Evolutionary conservation across 2,888 invertebrate species (phyloP), one percentile per base, ranked within the genome.

Genomic region (Cheilosia vernalis): DNA sequence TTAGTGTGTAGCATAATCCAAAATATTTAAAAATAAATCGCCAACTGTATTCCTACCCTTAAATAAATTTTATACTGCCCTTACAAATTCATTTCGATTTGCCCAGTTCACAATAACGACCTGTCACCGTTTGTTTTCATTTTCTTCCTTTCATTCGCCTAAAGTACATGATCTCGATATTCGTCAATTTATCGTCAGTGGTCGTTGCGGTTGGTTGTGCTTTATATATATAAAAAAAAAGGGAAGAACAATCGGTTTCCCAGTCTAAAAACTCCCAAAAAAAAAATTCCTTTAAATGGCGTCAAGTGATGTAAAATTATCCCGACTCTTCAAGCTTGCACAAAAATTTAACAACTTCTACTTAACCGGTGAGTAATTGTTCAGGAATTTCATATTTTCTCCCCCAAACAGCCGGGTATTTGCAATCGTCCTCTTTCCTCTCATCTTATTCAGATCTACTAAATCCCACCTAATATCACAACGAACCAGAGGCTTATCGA

Each of bases 341-440:
- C 95, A 96, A 91, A 96, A 96, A 94, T 97, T 97, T 93, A 97
- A 97, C 93, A 96, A 96, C 93, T 97, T 97, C 93, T 97, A 97
- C 92, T 93, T 97, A 93, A 94, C 96, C 94, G 97, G 97, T 97
- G 93, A 93, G 93, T 90, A 84, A 72, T 51, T 64, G 58, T 37
- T 66, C 19, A 72, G 55, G 74, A 79, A 81, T 73, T 78, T 60
- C 51, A 60, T 56, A 37, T 73, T 67, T 80, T 55, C 40, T 67
- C 30, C 10, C 10, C 58, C 49, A 55, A 79, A 84, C 73, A 74
- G 63, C 80, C 85, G 81, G 85, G 81, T 81, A 55, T 42, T 56
- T 72, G 72, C 67, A 80, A 61, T 85, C 76, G 72, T 67, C 85
- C 81, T 58, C 70, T 76, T 69, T 76, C 70, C 51, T 74, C 55